phyloP scores from a whole-genome alignment of 2,113 vertebrate species.

The Neopipo cinnamomea region DNA sequence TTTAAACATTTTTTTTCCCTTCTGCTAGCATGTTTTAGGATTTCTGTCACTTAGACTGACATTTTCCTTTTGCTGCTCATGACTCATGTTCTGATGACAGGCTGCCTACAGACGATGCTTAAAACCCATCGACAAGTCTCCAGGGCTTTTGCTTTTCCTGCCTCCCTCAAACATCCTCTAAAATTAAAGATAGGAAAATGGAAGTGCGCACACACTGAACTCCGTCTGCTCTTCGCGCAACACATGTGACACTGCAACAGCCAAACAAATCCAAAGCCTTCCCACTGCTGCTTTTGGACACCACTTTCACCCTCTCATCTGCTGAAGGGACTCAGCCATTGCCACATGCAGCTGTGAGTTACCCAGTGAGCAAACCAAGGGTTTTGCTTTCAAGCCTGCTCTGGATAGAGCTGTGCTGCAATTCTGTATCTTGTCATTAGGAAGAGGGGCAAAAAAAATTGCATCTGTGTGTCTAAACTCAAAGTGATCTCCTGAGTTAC shows the following conservation, averaged over 20 bases:
- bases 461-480: neutral
- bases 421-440: neutral
- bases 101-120: slow-evolving; percentile 58
- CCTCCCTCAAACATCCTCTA: slow-evolving; percentile 66
- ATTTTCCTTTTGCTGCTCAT: slow-evolving; percentile 60
- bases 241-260: slow-evolving; percentile 36
- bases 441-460: neutral
- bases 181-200: slow-evolving; percentile 60
- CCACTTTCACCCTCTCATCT: neutral
- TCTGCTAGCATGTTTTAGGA: slow-evolving; percentile 51
- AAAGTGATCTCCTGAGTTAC: neutral
- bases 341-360: neutral
- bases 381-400: neutral
- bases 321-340: neutral
- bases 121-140: slow-evolving; percentile 67
- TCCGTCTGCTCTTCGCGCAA: neutral
- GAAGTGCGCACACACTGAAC: neutral
- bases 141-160: slow-evolving; percentile 66
- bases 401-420: neutral
- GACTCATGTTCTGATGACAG: slow-evolving; percentile 64
- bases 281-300: slow-evolving; percentile 22
- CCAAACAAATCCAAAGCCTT: slow-evolving; percentile 26
- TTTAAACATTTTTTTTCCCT: neutral
- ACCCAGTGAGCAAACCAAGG: neutral
- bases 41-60: slow-evolving; percentile 56